These are phyloP conservation scores for Ciconia maguari DNA, from an alignment of 2,113 vertebrate species.

Conservation along the genomic window DNA sequence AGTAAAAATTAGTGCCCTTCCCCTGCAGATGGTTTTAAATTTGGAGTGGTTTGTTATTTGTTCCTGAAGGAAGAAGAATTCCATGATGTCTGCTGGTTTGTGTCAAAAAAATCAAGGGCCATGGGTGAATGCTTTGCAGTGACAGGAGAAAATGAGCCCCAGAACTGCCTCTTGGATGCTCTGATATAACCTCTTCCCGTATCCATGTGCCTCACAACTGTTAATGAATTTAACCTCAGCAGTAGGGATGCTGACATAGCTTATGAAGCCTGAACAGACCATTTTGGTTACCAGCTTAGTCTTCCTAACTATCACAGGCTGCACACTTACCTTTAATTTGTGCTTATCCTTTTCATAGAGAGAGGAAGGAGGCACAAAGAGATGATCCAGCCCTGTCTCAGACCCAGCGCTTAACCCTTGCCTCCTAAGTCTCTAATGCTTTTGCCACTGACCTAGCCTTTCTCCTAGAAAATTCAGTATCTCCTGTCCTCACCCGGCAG, in stretches of 20 bases:
- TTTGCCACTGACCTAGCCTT: not conserved
- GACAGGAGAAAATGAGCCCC: not conserved
- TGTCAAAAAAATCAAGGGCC: not conserved
- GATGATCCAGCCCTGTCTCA: not conserved
- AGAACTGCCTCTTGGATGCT: not conserved
- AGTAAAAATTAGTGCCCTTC: not conserved
- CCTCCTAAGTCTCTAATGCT: not conserved
- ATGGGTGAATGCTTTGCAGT: not conserved
- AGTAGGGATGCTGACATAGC: not conserved
- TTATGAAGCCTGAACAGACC: not conserved
- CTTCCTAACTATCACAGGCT: not conserved
- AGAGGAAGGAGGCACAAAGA: not conserved
- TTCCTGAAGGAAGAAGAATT: not conserved
- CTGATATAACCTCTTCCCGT: not conserved
- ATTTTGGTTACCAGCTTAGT: not conserved
- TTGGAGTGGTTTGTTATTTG: not conserved
- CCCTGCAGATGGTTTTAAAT: not conserved
- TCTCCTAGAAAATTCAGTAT: not conserved
- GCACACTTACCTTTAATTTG: not conserved
- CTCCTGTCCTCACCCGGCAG: not conserved
- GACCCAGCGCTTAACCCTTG: rapidly evolving
- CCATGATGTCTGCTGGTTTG: not conserved
- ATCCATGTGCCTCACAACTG: not conserved
- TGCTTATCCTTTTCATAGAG: not conserved
- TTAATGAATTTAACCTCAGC: not conserved